Evolutionary conservation across 2,797 vertebrate genomes (phyloP), one percentile per base, ranked within the genome.

Genomic region (Potorous gilbertii): DNA sequence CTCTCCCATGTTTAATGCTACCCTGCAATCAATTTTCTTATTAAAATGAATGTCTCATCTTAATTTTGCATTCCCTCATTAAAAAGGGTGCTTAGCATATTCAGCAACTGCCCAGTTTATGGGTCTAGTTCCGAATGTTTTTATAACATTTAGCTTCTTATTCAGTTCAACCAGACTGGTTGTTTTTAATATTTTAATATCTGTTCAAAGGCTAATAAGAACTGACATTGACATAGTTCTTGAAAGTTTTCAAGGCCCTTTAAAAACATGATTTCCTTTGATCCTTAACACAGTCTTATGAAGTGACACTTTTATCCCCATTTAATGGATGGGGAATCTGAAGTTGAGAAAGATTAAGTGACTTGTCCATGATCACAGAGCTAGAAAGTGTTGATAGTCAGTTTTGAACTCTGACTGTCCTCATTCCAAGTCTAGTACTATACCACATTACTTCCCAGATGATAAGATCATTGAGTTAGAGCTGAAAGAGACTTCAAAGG

Each of bases 1-100:
- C 89, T 96, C 93, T 87, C 93, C 92, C 50, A 90, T 95, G 40
- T 96, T 97, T 97, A 97, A 90, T 91, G 74, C 66, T 97, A 96
- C 94, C 55, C n/a, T 94, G 66, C 74, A 90, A 96, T 95, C 95
- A 95, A 94, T 96, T 97, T 96, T 57, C 59, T 87, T 89, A 56
- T 93, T 50, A 94, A 81, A 91, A 56, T 91, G 31, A 91, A 95
- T 93, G 95, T 34, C 34, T 50, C 55, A 4, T 59, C 5, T n/a
- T 94, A n/a, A 0, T 4, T 24, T 66, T 93, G 94, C 74, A 81
- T 94, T 95, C 96, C 81, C 92, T 95, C 18, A 56, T 92, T 93
- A 93, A 40, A 95, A 93, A 16, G 92, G 94, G 96, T 96, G 52
- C 87, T 66, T 95, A 93, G 54, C n/a, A 9, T 96, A 93, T 90